phyloP scores from a whole-genome alignment of 2,113 vertebrate species.

The Chaenogobius annularis region DNA sequence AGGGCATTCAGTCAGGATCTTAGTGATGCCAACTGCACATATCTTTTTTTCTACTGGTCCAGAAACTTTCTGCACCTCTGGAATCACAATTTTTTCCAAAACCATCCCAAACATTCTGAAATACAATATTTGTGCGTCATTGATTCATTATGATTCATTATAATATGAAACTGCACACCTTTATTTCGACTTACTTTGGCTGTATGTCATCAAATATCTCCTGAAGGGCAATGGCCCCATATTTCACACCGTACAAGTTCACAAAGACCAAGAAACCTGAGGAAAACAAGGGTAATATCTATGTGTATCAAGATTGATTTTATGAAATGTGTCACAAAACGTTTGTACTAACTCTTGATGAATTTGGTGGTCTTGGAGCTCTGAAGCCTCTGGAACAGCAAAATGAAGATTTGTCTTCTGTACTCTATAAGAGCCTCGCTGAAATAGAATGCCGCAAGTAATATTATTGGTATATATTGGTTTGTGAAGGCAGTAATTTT shows the following conservation, averaged over 20 bases:
- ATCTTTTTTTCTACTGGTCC: constrained; percentile 97
- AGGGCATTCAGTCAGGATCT: constrained; percentile 94
- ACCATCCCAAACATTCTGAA: constrained; percentile 99
- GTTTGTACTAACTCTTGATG: constrained; percentile 89
- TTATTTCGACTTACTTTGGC: constrained; percentile 85
- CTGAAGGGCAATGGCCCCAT: constrained; percentile 92
- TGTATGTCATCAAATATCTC: constrained; percentile 98
- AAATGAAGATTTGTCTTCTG: constrained; percentile 96
- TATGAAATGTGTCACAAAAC: background rate
- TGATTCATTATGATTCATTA: no score
- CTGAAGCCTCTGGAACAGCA: constrained; percentile 97
- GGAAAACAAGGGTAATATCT: background rate
- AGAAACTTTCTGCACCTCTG: constrained; percentile 98
- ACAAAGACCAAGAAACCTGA: constrained; percentile 97
- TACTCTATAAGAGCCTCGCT: constrained; percentile 93
- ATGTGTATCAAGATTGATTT: background rate
- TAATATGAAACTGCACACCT: background rate
- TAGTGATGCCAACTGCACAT: constrained; percentile 96
- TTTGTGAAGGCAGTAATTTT: background rate
- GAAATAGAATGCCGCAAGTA: constrained; percentile 1
- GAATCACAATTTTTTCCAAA: constrained; percentile 96
- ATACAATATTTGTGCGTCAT: background rate
- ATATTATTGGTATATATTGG: background rate
- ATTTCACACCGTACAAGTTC: constrained; percentile 94
- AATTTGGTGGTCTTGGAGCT: constrained; percentile 99